phyloP scores from a whole-genome alignment of 2,888 invertebrate genomes.

The Oxyteleia sp. region DNA sequence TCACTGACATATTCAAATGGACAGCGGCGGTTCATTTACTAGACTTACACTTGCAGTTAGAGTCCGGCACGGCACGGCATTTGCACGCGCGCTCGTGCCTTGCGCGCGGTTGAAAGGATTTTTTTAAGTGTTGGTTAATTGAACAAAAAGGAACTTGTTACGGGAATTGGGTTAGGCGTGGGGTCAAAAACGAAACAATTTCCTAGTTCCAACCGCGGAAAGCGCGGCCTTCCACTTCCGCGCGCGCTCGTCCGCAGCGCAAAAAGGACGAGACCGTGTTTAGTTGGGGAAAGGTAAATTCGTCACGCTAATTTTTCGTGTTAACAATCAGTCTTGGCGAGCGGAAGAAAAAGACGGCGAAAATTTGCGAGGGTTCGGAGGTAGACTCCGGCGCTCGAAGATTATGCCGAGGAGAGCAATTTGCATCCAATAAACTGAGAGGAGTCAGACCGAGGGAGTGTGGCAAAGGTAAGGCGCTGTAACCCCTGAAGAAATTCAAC shows the following conservation, averaged over 20 bases:
- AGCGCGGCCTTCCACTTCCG: no score
- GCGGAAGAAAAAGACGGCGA: constrained; percentile 39
- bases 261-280: constrained; percentile 8
- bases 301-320: constrained; percentile 63
- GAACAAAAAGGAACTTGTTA: constrained; percentile 50
- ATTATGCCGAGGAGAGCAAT: constrained; percentile 62
- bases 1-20: constrained; percentile 69
- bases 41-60: no score
- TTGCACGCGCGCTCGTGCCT: constrained; percentile 13
- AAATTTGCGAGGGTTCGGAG: constrained; percentile 52
- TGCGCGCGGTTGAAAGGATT: constrained; percentile 28
- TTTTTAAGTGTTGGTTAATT: constrained; percentile 59
- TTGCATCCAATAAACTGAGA: constrained; percentile 63
- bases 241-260: no score
- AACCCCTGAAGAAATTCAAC: no score
- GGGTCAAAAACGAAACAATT: constrained; percentile 35
- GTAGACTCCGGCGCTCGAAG: constrained; percentile 46
- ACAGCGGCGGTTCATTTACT: constrained; percentile 58
- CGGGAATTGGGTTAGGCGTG: constrained; percentile 36
- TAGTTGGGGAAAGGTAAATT: constrained; percentile 40
- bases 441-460: constrained; percentile 15
- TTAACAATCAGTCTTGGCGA: constrained; percentile 55
- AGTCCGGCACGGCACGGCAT: no score
- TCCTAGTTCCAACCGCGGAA: no score
- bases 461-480: constrained; percentile 9